Evolutionary conservation across 2,888 invertebrate genomes (phyloP).

Genomic region (Entomobrya proxima): DNA sequence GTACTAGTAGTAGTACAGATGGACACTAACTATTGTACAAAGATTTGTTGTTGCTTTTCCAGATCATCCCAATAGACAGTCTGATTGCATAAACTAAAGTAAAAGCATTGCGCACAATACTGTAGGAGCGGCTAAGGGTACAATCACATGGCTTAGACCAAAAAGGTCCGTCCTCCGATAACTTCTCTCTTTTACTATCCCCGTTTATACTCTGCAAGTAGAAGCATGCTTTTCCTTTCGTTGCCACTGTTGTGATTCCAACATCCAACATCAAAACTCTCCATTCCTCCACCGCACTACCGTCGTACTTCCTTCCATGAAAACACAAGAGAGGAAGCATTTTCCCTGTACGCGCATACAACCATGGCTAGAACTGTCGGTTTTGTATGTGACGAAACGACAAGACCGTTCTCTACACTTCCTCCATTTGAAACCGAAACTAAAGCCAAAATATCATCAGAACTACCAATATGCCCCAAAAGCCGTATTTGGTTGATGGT

Average conservation of each 20-base stretch:
- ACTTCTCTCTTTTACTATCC: neutral
- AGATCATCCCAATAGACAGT: neutral
- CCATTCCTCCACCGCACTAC: conserved; percentile 1
- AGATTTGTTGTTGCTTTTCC: neutral
- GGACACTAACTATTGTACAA: too few species aligned
- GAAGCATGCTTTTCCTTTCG: conserved; percentile 11
- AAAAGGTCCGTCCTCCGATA: conserved; percentile 51
- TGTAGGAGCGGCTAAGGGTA: conserved; percentile 67
- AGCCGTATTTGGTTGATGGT: neutral
- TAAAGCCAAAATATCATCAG: neutral
- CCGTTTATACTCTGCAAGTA: neutral
- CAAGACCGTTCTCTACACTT: conserved; percentile 12
- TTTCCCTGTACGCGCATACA: conserved; percentile 28
- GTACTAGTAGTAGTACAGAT: too few species aligned
- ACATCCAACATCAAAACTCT: neutral
- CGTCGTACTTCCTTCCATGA: neutral
- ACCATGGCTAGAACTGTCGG: conserved; percentile 28
- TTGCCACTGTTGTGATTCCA: conserved; percentile 9
- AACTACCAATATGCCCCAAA: conserved; percentile 40
- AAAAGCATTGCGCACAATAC: conserved; percentile 65
- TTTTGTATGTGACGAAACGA: conserved; percentile 37
- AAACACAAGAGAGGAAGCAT: conserved; percentile 12
- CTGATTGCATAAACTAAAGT: neutral
- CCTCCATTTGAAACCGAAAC: neutral
- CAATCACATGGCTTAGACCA: conserved; percentile 70